phyloP scores from a whole-genome alignment of 1,140 invertebrate genomes.

The Camponotus pennsylvanicus region DNA sequence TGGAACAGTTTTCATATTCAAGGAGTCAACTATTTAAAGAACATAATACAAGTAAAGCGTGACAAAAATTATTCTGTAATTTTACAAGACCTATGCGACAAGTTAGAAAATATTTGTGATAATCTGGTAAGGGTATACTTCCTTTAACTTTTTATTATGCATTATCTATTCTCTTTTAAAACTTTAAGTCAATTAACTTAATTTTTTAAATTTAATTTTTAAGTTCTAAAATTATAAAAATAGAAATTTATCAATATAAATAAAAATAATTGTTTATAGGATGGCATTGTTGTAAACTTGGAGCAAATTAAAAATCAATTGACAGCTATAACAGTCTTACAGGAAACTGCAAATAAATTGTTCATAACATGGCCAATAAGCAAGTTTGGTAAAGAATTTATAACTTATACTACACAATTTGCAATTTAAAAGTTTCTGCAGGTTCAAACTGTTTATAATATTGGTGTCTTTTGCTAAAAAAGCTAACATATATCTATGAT shows the following conservation, averaged over 20 bases:
- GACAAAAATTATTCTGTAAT: constrained; percentile 68
- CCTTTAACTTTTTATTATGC: background rate
- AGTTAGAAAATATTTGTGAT: constrained; percentile 75
- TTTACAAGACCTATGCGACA: constrained; percentile 75
- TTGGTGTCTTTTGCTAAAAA: too few species aligned
- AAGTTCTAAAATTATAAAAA: background rate
- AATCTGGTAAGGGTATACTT: constrained; percentile 68
- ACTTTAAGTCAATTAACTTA: background rate
- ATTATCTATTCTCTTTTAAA: background rate
- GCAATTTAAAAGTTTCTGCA: background rate
- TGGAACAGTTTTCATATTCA: constrained; percentile 78
- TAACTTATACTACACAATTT: background rate
- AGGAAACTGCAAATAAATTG: constrained; percentile 68
- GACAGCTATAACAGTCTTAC: constrained; percentile 64
- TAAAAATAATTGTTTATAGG: constrained; percentile 68
- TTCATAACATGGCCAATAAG: constrained; percentile 77
- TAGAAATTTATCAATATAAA: constrained; percentile 3
- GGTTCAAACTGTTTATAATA: too few species aligned
- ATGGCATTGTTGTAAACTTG: constrained; percentile 74
- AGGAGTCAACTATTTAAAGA: constrained; percentile 75
- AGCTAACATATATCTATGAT: too few species aligned
- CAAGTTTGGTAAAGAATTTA: constrained; percentile 75
- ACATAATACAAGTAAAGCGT: constrained; percentile 73
- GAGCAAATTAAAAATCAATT: constrained; percentile 70
- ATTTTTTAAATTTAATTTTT: background rate